phyloP scores from a whole-genome alignment of 1,140 invertebrate species.

The Heliconius himera region DNA sequence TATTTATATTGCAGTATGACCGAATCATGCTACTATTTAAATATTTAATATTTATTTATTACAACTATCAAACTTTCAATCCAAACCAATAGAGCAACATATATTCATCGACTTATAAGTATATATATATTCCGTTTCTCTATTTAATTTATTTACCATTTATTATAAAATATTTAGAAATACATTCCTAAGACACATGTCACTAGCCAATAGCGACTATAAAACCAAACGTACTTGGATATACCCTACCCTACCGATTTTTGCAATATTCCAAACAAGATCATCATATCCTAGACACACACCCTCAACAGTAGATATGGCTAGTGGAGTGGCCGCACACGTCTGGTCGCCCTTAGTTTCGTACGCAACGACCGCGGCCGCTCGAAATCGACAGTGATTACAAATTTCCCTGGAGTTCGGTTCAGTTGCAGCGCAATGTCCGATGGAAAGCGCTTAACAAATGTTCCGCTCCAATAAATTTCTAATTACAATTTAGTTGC shows the following conservation, averaged over 20 bases:
- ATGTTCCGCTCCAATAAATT: conserved; percentile 80
- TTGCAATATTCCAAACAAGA: conserved; percentile 38
- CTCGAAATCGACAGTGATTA: conserved; percentile 81
- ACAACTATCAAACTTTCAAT: neutral
- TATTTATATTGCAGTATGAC: conserved; percentile 36
- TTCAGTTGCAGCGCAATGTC: conserved; percentile 71
- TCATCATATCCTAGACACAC: conserved; percentile 45
- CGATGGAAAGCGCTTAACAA: conserved; percentile 80
- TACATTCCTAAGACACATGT: no score
- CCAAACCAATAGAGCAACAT: no score
- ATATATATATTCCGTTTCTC: neutral
- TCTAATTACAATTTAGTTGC: conserved; percentile 72
- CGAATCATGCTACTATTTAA: neutral
- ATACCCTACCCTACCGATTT: conserved; percentile 1
- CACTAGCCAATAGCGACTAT: no score
- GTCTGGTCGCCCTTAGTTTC: conserved; percentile 58
- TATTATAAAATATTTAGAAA: no score
- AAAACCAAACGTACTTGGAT: neutral
- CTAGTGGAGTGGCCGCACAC: conserved; percentile 39
- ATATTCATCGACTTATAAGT: no score
- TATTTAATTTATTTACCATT: no score
- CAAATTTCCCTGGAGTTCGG: conserved; percentile 75
- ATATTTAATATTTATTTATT: neutral
- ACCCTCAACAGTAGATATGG: neutral
- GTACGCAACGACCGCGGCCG: conserved; percentile 61